Percentiles rank a stretch among this genome's conserved stretches.
Conservation (phyloP, 2,888 invertebrate genomes). For the Junonia oenone region DNA sequence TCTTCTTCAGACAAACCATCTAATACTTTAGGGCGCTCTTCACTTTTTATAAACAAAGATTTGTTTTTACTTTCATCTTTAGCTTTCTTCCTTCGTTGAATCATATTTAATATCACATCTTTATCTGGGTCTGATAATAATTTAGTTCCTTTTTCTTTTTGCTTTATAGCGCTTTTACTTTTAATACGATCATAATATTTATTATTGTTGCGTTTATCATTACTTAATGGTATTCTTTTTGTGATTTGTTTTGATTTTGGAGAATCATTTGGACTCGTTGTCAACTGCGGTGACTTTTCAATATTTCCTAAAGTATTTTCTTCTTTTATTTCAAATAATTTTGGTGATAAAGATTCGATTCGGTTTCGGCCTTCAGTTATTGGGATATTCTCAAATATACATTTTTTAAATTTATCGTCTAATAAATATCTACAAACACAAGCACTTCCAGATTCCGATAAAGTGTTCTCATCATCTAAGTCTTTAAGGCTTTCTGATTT, state of each 20-base stretch:
- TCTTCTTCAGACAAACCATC: conserved; percentile 13
- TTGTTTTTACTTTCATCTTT: conserved; percentile 21
- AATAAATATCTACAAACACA: conserved; percentile 36
- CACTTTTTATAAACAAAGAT: conserved; percentile 25
- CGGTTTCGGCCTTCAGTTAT: no score
- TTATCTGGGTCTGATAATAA: conserved; percentile 21
- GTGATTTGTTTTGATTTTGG: conserved; percentile 1
- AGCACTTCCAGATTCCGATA: neutral
- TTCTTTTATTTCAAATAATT: neutral
- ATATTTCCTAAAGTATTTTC: neutral
- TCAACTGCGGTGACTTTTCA: neutral
- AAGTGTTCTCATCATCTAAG: neutral
- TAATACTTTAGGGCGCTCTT: conserved; percentile 27
- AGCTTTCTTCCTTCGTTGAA: conserved; percentile 27
- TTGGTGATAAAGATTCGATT: neutral
- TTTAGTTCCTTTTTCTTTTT: neutral
- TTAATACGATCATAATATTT: neutral
- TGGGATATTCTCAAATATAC: neutral
- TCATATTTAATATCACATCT: conserved; percentile 26
- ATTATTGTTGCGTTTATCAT: no score
- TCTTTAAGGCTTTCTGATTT: neutral
- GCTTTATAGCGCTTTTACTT: neutral
- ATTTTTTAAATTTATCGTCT: conserved; percentile 19
- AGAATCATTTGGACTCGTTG: no score
- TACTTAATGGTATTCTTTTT: neutral